Percentiles rank a stretch among this genome's conserved stretches.
phyloP scores from a whole-genome alignment of 2,797 vertebrate species.

The Gymnocypris eckloni region DNA sequence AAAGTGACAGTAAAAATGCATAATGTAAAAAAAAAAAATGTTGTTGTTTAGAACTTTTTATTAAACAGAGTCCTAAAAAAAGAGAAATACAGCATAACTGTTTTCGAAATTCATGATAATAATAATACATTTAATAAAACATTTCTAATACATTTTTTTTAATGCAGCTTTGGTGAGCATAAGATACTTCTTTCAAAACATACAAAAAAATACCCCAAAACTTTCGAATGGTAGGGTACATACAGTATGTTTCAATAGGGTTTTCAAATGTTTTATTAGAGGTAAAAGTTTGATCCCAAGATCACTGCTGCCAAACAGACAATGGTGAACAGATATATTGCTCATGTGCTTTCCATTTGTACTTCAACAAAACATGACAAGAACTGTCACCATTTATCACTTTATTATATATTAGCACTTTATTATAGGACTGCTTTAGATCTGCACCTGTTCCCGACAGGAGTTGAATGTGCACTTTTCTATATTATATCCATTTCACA shows the following conservation, averaged over 20 bases:
- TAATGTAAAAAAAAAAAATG: not conserved
- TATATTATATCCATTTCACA: not conserved
- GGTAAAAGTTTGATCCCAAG: not conserved
- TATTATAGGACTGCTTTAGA: not conserved
- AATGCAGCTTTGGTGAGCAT: not conserved
- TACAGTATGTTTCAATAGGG: not conserved
- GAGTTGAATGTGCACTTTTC: not conserved
- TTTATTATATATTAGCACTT: not conserved
- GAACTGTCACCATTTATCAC: not conserved
- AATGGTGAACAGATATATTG: not conserved
- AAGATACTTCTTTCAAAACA: not conserved
- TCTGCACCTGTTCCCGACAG: not conserved
- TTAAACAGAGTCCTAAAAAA: not conserved
- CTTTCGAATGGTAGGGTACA: not conserved
- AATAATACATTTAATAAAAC: not conserved
- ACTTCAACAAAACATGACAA: not conserved
- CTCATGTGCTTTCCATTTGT: not conserved
- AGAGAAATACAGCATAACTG: not conserved
- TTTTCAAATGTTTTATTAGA: not conserved
- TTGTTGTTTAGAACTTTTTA: not conserved
- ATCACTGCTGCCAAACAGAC: not conserved
- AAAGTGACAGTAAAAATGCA: not conserved
- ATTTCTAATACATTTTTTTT: not conserved
- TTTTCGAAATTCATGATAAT: not conserved
- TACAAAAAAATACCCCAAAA: not conserved